Base-by-base conservation (phyloP, 2,113 vertebrate species). In the Hippopotamus amphibius region DNA sequence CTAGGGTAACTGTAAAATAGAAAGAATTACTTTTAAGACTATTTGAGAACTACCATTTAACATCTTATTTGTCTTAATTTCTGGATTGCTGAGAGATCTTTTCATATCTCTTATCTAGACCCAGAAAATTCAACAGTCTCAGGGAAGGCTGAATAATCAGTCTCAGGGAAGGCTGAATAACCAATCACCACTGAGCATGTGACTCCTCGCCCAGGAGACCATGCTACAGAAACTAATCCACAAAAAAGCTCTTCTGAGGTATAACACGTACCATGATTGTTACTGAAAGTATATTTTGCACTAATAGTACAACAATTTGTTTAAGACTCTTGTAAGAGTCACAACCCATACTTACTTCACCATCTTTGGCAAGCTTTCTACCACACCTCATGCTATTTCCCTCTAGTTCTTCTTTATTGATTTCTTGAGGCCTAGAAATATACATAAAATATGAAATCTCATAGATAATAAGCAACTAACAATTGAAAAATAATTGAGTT, bases 321-420 rank as follows among this genome's bases (percentile, higher is more conserved):
- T 48, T 46, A 48, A 95, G 53, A 95, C 86, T 74, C 76, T 43
- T 76, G 37, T 37, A 37, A 69, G 24, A 69, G 76, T 93, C 81
- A 68, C n/a, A 1, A 30, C 43, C 43, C 22, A 7, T 77, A 99
- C 99, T 99, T 98, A 99, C 99, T 95, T 99, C 99, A 96, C 99
- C 99, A 77, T 99, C 99, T 99, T 99, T 99, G 37, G 99, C 99
- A 86, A 99, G 99, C 71, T 99, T 99, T 89, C 99, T 99, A 80
- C 99, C 99, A 94, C 99, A 99, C 63, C 99, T 98, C 99, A 99
- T 99, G 94, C 99, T 99, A 98, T 98, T 99, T 96, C 97, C 98
- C 97, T 99, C 99, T 98, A 99, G 99, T 96, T 99, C 99, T 79
- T 99, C 99, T 97, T 99, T 99, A 98, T 99, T 99, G 65, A 99